Base-by-base conservation (phyloP, 2,888 invertebrate genomes). In the Acleris emargana region DNA sequence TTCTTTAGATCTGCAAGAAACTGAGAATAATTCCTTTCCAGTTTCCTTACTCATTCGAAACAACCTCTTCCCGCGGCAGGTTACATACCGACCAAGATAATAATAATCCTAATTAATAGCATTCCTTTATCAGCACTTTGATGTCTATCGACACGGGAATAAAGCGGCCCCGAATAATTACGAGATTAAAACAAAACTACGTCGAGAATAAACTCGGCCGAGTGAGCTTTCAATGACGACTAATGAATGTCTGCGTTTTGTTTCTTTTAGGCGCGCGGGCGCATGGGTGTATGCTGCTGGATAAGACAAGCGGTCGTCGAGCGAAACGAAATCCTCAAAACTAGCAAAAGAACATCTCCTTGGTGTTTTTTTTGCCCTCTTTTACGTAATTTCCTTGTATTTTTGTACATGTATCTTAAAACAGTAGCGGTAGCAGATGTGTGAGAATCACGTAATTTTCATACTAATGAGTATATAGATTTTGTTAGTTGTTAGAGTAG, bases 141-240 rank as follows among this genome's bases (percentile, higher is more conserved):
- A 64, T 64, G 64, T 50, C 54, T 64, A 66, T 66, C 60, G 58
- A 62, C 61, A 49, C 60, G 62, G 58, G 59, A 63, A 64, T 67
- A 57, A 69, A 74, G 68, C 72, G 67, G 64, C 70, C 62, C 62
- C 62, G 75, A 79, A 76, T 83, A 84, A 84, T 84, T 82, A 81
- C 80, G 77, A 82, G 80, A 82, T 77, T 75, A 73, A 77, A 81
- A 80, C 77, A 78, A 79, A 78, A 73, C 68, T 77, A 74, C 73
- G 70, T 59, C 69, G 72, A 25, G 76, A 77, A 80, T 80, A 80
- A 81, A 81, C 77, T 70, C 75, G 72, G 50, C 70, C 72, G 79
- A 74, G 77, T 82, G 82, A 84, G 89, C 89, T 86, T 89, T 90
- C 90, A 90, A 88, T 90, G 83, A 80, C 76, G 80, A 73, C 87